phyloP scores from a whole-genome alignment of 1,140 invertebrate genomes.

The Neodiprion pinetum region DNA sequence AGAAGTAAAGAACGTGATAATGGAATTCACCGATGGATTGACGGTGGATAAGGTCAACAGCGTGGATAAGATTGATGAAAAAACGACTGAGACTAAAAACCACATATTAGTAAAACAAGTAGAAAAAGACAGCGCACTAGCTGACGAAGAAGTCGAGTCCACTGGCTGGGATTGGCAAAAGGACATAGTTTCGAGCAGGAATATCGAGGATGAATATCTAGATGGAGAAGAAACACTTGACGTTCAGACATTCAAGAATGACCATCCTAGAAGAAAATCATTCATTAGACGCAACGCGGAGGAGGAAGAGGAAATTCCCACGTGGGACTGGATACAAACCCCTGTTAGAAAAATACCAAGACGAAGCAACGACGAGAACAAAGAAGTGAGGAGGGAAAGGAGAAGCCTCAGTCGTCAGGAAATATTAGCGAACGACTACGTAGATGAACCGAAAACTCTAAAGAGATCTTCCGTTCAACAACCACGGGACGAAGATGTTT shows the following conservation, averaged over 20 bases:
- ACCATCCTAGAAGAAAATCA: constrained; percentile 31
- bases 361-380: constrained; percentile 25
- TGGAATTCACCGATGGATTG: constrained; percentile 47
- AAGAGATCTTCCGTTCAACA: constrained; percentile 14
- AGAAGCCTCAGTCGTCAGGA: constrained; percentile 18
- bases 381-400: constrained; percentile 24
- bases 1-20: constrained; percentile 60
- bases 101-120: not conserved
- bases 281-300: constrained; percentile 38
- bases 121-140: constrained; percentile 22
- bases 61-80: constrained; percentile 25
- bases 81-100: constrained; percentile 2
- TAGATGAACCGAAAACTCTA: constrained; percentile 25
- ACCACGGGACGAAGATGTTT: constrained; percentile 15
- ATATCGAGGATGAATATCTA: constrained; percentile 16
- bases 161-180: constrained; percentile 34
- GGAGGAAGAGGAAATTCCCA: constrained; percentile 28
- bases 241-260: constrained; percentile 24
- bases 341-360: constrained; percentile 16
- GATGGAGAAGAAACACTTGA: constrained; percentile 27
- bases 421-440: constrained; percentile 17
- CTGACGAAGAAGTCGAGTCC: constrained; percentile 28
- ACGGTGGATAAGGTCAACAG: constrained; percentile 10
- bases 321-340: constrained; percentile 17
- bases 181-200: constrained; percentile 30